Base-by-base conservation (phyloP, 1,140 invertebrate genomes). In the Nasonia longicornis region DNA sequence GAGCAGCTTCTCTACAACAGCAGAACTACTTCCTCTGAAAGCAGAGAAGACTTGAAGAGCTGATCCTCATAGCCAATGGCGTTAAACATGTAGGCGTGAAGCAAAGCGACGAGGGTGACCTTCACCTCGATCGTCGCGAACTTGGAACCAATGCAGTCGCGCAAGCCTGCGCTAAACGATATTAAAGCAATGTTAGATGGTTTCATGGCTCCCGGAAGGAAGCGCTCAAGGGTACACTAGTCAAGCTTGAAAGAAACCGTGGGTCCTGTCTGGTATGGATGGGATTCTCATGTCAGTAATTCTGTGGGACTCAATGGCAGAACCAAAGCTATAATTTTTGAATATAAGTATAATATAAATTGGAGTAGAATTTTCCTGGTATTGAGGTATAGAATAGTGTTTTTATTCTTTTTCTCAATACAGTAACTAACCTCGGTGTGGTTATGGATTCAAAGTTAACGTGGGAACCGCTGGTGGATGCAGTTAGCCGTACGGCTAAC, bases 111-210 rank as follows among this genome's bases (percentile, higher is more conserved):
- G 48, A 94, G 0, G 93, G 93, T 85, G 2, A 92, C 87, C 86
- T 94, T 94, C 31, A 92, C 90, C 82, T 94, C 93, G 86, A 93
- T 90, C 48, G 91, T 85, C 3, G 93, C 94, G 85, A 94, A 95
- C 84, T 84, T 90, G 83, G 86, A 86, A 38, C 91, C 90, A 70
- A 88, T 88, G 73, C 88, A 90, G 42, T 93, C 93, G 12, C 93
- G 88, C 7, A 90, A 89, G 12, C 93, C 93, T 10, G 93, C 93
- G 58, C 92, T 93, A 83, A 94, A 94, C 0, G 93, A 93, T 4
- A 94, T 89, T 83, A 90, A 93, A 0, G 92, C 85, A 82, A 90
- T 94, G 12, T 91, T 74, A 0, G 86, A 92, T 78, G 92, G 88
- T 31, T 92, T 87, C 2, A 85, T 84, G 2, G 86, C 87, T 26